Evolutionary conservation across 2,888 invertebrate species (phyloP).

Genomic region (Parnassius apollo): DNA sequence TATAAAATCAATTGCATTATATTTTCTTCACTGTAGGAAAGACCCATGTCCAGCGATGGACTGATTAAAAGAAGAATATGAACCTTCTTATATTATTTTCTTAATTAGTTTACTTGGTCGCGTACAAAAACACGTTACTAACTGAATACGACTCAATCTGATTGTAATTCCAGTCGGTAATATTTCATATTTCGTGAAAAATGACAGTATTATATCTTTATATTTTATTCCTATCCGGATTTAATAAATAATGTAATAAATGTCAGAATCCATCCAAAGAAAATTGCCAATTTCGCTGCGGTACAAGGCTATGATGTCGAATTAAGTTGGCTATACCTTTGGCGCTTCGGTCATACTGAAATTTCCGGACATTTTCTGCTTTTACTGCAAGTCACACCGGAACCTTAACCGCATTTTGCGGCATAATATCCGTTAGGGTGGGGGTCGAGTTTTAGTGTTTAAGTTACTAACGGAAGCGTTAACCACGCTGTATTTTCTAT

Average conservation of each 20-base stretch:
- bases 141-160: too few relatives aligned
- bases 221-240: not conserved
- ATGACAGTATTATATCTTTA: too few relatives aligned
- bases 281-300: slow-evolving; percentile 17
- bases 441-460: not conserved
- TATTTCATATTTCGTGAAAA: too few relatives aligned
- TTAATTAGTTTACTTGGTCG: too few relatives aligned
- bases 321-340: not conserved
- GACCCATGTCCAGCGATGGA: too few relatives aligned
- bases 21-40: too few relatives aligned
- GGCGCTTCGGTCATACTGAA: not conserved
- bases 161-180: too few relatives aligned
- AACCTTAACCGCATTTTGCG: slow-evolving; percentile 3
- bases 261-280: not conserved
- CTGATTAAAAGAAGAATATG: too few relatives aligned
- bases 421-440: slow-evolving; percentile 4
- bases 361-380: slow-evolving; percentile 10
- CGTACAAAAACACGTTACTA: too few relatives aligned
- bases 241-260: not conserved
- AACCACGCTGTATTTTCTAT: too few relatives aligned
- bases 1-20: too few relatives aligned
- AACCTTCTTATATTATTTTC: too few relatives aligned
- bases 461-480: not conserved
- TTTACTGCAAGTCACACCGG: slow-evolving; percentile 3
- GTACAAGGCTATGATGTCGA: not conserved